Evolutionary conservation across 2,797 vertebrate species (phyloP).

Genomic region (Cottoperca gobio): DNA sequence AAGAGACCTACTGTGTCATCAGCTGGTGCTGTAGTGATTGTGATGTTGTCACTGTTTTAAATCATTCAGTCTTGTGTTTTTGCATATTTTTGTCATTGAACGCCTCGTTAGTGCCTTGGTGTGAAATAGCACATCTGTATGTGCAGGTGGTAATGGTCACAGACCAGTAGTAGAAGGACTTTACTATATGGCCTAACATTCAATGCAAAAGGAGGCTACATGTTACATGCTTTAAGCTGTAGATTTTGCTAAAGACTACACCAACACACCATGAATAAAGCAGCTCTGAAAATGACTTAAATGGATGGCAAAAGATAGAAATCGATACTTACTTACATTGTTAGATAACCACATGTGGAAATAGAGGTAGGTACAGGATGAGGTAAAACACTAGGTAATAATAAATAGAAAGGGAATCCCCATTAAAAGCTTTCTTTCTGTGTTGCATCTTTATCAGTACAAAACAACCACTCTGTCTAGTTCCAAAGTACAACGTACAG

Average conservation of each 20-base stretch:
- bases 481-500: background rate
- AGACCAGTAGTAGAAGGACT: background rate
- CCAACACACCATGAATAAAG: background rate
- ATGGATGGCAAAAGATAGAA: background rate
- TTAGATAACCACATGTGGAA: background rate
- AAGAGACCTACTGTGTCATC: constrained; percentile 1
- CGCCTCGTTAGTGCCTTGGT: background rate
- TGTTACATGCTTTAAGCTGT: background rate
- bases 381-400: background rate
- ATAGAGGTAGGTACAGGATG: background rate
- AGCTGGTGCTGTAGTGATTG: background rate
- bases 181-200: background rate
- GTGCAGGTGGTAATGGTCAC: background rate
- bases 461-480: background rate
- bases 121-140: background rate
- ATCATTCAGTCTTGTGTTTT: background rate
- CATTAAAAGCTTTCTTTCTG: background rate
- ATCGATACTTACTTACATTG: background rate
- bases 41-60: background rate
- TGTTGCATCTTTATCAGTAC: background rate
- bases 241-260: background rate
- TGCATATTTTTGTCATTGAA: background rate
- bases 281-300: background rate
- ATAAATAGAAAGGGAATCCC: background rate
- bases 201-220: background rate